Base-by-base conservation (phyloP, 2,888 invertebrate genomes). In the Gandaritis pyraliata region DNA sequence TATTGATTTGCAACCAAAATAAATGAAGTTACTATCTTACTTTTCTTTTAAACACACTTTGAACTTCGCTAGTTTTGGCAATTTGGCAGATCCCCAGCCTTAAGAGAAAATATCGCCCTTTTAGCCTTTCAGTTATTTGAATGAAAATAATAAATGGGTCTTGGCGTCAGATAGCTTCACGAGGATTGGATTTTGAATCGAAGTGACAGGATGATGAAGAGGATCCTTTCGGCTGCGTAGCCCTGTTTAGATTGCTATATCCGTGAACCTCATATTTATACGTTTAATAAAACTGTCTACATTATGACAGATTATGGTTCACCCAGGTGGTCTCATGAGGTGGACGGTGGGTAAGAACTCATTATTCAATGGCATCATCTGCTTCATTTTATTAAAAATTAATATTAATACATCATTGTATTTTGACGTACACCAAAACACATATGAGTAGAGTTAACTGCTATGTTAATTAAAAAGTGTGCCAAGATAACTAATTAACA, bases 151-250 rank as follows among this genome's bases (percentile, higher is more conserved):
- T 76, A 78, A 78, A 81, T 77, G 75, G 75, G 68, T 66, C 59
- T 63, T 64, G 66, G 64, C 71, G 68, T 68, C 64, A 74, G 73
- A 74, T 70, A 73, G 72, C 60, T 68, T 59, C 68, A 54, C 54
- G 64, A 64, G 70, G 75, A 80, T 81, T 78, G 73, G 76, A 76
- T 78, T 80, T 75, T 76, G 75, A 78, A 81, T 78, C 75, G 74
- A 71, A 76, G 75, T 76, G 82, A 77, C 81, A 81, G 77, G 54
- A 72, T 81, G 82, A 81, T 81, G 76, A 77, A 79, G 72, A 72
- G 77, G 75, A 63, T 73, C 52, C 59, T 41, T 58, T 64, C 51
- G 59, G 49, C 48, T 58, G 49, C 33, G 29, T 50, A 49, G 48
- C 41, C 45, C 39, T 58, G 41, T 65, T 55, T 38, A 38, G 18